phyloP scores from a whole-genome alignment of 2,113 vertebrate genomes.

The Chaetura pelagica region DNA sequence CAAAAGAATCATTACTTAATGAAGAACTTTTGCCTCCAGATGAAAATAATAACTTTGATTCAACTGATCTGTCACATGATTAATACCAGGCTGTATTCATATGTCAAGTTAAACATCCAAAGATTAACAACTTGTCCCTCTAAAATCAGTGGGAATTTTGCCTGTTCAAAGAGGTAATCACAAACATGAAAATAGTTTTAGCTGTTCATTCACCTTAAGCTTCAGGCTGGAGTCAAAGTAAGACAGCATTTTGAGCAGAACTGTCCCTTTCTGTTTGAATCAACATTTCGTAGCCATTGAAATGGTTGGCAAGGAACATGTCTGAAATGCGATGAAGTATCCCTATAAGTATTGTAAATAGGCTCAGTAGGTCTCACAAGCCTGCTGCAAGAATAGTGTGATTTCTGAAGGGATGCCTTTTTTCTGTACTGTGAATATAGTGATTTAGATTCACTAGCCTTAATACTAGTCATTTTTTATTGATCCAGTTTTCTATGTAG shows the following conservation, averaged over 20 bases:
- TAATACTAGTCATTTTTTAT: neutral
- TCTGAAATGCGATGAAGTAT: neutral
- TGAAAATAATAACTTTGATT: conserved; percentile 26
- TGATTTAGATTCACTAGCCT: neutral
- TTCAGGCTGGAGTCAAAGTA: neutral
- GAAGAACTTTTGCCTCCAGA: neutral
- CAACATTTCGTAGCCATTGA: neutral
- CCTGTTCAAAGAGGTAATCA: neutral
- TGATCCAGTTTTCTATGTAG: neutral
- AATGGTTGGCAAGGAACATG: neutral
- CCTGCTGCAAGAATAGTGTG: neutral
- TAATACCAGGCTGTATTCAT: neutral
- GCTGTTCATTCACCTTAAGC: neutral
- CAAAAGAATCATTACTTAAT: neutral
- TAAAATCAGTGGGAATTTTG: neutral
- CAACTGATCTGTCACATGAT: neutral
- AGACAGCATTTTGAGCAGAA: neutral
- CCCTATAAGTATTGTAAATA: neutral
- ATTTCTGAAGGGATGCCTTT: neutral
- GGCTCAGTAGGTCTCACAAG: neutral
- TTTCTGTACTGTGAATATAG: neutral
- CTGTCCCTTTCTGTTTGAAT: neutral
- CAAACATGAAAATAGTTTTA: neutral
- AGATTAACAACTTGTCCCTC: neutral
- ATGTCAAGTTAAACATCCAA: neutral